A percentile compares a stretch with the other conserved stretches of the same genome.
phyloP scores from a whole-genome alignment of 2,113 vertebrate species.

The Varanus komodoensis region DNA sequence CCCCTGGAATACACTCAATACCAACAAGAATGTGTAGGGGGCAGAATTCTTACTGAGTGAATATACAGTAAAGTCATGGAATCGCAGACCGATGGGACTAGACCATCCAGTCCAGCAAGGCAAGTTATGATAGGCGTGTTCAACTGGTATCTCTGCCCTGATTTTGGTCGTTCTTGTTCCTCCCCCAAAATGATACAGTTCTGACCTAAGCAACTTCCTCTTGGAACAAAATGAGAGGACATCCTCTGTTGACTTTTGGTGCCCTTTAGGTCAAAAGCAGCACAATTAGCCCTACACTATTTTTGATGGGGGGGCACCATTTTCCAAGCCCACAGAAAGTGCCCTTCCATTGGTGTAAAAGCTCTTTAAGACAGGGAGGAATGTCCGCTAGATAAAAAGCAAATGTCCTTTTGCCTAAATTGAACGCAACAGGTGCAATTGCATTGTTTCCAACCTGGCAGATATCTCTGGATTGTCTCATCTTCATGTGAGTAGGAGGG shows the following conservation, averaged over 20 bases:
- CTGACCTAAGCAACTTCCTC: neutral
- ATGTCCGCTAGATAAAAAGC: neutral
- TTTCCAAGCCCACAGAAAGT: neutral
- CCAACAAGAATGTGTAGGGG: neutral
- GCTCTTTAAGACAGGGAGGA: neutral
- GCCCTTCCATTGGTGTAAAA: no score
- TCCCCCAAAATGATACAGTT: neutral
- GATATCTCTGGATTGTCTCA: neutral
- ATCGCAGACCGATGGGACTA: neutral
- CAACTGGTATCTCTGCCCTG: neutral
- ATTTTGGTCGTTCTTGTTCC: neutral
- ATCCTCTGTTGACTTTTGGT: neutral
- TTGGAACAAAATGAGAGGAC: neutral
- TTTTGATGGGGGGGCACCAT: neutral
- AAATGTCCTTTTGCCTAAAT: neutral
- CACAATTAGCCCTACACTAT: neutral
- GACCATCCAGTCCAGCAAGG: neutral
- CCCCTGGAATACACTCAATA: neutral
- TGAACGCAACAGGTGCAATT: neutral
- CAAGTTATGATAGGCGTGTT: neutral
- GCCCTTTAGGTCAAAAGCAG: neutral
- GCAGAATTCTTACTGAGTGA: neutral
- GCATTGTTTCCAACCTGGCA: neutral
- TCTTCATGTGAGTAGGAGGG: neutral
- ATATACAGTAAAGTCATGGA: neutral